Base-by-base conservation (phyloP, 2,888 invertebrate genomes). In the Crepidodera aurea region DNA sequence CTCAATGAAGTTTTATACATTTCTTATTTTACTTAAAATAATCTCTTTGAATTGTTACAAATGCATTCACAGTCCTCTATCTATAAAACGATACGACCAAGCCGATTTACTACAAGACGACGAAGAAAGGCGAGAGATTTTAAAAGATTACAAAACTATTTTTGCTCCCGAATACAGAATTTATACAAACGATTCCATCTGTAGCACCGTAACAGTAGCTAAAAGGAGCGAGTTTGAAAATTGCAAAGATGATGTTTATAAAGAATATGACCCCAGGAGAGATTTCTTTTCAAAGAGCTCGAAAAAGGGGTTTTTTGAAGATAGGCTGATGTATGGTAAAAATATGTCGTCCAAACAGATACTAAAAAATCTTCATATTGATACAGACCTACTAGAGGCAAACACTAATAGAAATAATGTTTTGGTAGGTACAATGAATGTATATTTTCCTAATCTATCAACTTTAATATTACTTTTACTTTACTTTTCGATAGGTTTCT, bases 61-160 rank as follows among this genome's bases (percentile, higher is more conserved):
- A 37, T 50, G 57, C 18, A 37, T 34, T 18, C 34, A 44, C 13
- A 34, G 18, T 18, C 55, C 59, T 0, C 19, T 51, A 27, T 50
- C 55, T 0, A 40, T 59, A 12, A 54, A 51, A 32, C 62, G 65
- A 39, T 73, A 70, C 40, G 74, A 74, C 46, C 65, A 69, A 54
- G 64, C 65, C 18, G 73, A 75, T 67, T 64, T 71, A 18, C 53
- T 73, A 37, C 56, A 72, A 32, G 71, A 73, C 39, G 71, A 74
- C 13, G 73, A 75, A 57, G 73, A 71, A 34, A 69, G 67, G 48
- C 61, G 71, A 39, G 73, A 73, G 15, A 68, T 74, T 32, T 60
- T 75, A 15, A 67, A 64, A 62, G 72, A 72, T 48, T 63, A 65
- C 44, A 74, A 73, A 67, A 75, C 75, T 1, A 66, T 73, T 7